Evolutionary conservation across 2,888 invertebrate species (phyloP).

Genomic region (Cerceris ruficornis): DNA sequence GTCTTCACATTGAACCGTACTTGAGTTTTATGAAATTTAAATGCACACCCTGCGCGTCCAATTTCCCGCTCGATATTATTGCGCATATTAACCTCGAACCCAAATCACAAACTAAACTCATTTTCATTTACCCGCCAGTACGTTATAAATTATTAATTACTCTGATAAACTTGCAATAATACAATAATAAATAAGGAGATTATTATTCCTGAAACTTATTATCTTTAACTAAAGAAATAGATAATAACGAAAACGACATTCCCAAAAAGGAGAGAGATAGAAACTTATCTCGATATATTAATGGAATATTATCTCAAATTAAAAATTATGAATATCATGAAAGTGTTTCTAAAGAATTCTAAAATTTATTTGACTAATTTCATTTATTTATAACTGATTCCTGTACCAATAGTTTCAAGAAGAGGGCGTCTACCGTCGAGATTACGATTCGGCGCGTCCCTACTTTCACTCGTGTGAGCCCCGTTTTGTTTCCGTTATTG

Average conservation of each 20-base stretch:
- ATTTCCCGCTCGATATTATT: conserved; percentile 30
- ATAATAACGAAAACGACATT: conserved; percentile 1
- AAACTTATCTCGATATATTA: neutral
- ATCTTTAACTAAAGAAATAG: conserved; percentile 16
- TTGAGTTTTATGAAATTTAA: conserved; percentile 1
- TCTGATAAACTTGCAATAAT: neutral
- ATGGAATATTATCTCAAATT: conserved; percentile 6
- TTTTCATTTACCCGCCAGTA: conserved; percentile 4
- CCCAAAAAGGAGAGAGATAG: neutral
- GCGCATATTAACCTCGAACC: conserved; percentile 16
- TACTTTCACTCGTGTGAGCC: conserved; percentile 61
- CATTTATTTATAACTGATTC: conserved; percentile 7
- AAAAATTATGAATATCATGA: neutral
- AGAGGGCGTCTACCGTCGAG: conserved; percentile 63
- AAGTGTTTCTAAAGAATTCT: neutral
- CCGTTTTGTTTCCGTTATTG: conserved; percentile 76
- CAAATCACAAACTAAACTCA: neutral
- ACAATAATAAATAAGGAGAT: neutral
- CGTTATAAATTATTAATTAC: conserved; percentile 25
- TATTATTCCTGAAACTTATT: conserved; percentile 4
- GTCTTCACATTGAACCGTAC: neutral
- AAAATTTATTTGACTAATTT: neutral
- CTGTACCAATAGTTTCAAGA: neutral
- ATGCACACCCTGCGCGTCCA: neutral
- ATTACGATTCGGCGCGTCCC: conserved; percentile 35